phyloP scores from a whole-genome alignment of 2,888 invertebrate species.

The Tenthredo distinguenda region DNA sequence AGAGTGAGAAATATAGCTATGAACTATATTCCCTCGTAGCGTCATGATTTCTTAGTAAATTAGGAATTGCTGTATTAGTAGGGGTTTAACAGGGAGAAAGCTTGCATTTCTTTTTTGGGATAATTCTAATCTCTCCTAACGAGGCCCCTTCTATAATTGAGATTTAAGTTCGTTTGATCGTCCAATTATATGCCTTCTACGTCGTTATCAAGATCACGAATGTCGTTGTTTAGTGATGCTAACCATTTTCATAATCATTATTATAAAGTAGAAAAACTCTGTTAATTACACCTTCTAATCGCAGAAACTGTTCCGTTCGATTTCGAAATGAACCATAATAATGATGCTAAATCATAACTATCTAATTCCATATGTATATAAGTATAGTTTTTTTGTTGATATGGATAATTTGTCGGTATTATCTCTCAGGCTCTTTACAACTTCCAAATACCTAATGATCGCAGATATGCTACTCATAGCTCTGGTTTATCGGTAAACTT shows the following conservation, averaged over 20 bases:
- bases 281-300: no score
- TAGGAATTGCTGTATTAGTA: not conserved
- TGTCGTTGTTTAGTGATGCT: no score
- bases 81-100: not conserved
- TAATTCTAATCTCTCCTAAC: not conserved
- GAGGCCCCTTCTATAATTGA: not conserved
- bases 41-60: not conserved
- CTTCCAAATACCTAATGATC: not conserved
- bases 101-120: not conserved
- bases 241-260: no score
- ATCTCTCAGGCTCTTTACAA: not conserved
- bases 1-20: no score
- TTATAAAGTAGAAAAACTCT: no score
- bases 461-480: not conserved
- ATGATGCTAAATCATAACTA: no score
- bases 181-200: no score
- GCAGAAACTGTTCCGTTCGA: no score
- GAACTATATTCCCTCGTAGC: not conserved
- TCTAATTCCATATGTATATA: not conserved
- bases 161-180: not conserved
- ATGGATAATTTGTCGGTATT: not conserved
- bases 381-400: not conserved
- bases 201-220: no score
- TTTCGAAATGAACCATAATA: no score
- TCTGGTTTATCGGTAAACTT: not conserved